phyloP scores from a whole-genome alignment of 2,888 invertebrate genomes.

The Steinernema hermaphroditum region DNA sequence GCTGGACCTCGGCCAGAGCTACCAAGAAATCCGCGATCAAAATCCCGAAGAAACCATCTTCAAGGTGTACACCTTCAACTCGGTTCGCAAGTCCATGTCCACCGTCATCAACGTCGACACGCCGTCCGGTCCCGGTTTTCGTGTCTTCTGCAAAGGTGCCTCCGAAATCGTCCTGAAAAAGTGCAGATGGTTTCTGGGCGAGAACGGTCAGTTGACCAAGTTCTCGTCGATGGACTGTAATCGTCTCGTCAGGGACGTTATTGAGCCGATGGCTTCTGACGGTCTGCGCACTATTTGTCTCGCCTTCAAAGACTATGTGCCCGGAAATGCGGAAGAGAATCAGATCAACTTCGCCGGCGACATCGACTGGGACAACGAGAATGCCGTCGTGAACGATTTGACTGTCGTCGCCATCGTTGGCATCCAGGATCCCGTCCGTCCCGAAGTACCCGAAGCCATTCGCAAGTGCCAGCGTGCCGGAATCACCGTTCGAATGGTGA shows the following conservation, averaged over 20 bases:
- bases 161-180: slow-evolving; percentile 71
- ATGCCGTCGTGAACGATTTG: slow-evolving; percentile 85
- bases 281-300: slow-evolving; percentile 70
- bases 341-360: slow-evolving; percentile 54
- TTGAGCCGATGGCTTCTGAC: slow-evolving; percentile 70
- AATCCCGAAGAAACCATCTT: slow-evolving; percentile 62
- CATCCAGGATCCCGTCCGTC: slow-evolving; percentile 85
- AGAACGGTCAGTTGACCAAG: slow-evolving; percentile 37
- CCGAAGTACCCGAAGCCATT: slow-evolving; percentile 85
- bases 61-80: slow-evolving; percentile 71
- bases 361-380: slow-evolving; percentile 82
- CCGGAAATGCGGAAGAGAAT: background rate
- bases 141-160: slow-evolving; percentile 70
- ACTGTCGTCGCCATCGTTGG: slow-evolving; percentile 95
- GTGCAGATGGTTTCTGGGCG: slow-evolving; percentile 78
- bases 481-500: slow-evolving; percentile 91
- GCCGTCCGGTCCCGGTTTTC: slow-evolving; percentile 61
- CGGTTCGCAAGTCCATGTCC: slow-evolving; percentile 71
- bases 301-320: slow-evolving; percentile 68
- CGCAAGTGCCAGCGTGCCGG: slow-evolving; percentile 93
- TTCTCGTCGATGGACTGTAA: slow-evolving; percentile 65
- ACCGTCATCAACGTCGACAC: slow-evolving; percentile 68
- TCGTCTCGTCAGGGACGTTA: slow-evolving; percentile 66
- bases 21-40: slow-evolving; percentile 86
- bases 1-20: slow-evolving; percentile 83